Conservation (phyloP, 2,113 vertebrate species). For the Xiphorhynchus elegans region DNA sequence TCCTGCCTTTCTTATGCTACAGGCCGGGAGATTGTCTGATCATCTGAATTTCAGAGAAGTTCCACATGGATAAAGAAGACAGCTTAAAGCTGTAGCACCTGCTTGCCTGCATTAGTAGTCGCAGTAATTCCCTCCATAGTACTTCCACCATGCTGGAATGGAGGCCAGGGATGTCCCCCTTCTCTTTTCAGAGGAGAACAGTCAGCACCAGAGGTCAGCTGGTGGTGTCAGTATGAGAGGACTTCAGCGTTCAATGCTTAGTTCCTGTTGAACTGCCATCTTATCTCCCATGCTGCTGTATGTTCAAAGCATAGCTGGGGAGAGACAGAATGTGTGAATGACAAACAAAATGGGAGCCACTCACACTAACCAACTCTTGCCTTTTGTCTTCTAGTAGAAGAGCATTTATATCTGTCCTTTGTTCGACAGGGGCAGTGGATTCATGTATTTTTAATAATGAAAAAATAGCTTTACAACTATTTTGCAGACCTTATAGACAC, state of each 20-base stretch:
- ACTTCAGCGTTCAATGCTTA: background rate
- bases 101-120: background rate
- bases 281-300: accelerated
- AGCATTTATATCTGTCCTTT: background rate
- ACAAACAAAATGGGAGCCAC: background rate
- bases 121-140: background rate
- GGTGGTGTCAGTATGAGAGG: background rate
- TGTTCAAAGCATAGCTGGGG: background rate
- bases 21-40: background rate
- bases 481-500: background rate
- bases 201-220: background rate
- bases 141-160: background rate
- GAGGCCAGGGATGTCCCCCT: background rate
- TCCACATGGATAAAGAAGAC: background rate
- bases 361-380: background rate
- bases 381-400: background rate
- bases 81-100: background rate
- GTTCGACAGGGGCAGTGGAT: background rate
- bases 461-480: background rate
- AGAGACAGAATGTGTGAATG: accelerated
- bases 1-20: background rate
- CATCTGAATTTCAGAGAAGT: background rate
- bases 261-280: background rate
- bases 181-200: background rate
- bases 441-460: background rate